Evolutionary conservation across 2,113 vertebrate genomes (phyloP).

Genomic region (Scortum barcoo): DNA sequence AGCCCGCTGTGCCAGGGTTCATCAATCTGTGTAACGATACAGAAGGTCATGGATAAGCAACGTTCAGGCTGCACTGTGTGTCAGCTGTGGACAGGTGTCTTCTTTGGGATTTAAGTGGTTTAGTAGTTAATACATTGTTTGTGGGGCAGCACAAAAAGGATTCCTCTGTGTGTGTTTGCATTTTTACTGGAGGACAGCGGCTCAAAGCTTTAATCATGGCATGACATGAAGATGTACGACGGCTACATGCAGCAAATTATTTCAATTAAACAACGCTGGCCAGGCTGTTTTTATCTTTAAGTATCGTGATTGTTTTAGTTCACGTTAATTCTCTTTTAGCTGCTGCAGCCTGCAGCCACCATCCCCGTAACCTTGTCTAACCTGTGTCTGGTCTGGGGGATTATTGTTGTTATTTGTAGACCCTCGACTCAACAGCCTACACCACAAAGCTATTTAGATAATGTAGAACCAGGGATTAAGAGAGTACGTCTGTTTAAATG

Average conservation of each 20-base stretch:
- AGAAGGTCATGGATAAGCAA: background rate
- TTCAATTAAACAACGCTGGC: background rate
- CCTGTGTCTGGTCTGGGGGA: conserved; percentile 62
- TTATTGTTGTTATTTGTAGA: conserved; percentile 51
- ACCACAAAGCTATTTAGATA: conserved; percentile 30
- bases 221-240: background rate
- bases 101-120: conserved; percentile 17
- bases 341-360: conserved; percentile 18
- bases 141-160: conserved; percentile 26
- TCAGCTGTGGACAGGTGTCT: background rate
- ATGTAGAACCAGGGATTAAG: background rate
- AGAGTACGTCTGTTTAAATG: conserved; percentile 7
- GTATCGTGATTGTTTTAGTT: conserved; percentile 46
- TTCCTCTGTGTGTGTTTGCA: conserved; percentile 8
- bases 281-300: conserved; percentile 32
- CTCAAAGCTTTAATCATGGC: conserved; percentile 36
- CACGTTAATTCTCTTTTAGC: conserved; percentile 38
- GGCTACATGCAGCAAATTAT: conserved; percentile 17
- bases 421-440: background rate
- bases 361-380: conserved; percentile 49
- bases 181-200: background rate
- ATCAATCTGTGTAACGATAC: background rate
- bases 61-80: background rate
- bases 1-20: background rate
- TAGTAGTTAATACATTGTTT: conserved; percentile 23